A percentile compares a stretch with the other conserved stretches of the same genome.
Evolutionary conservation across 2,888 invertebrate species (phyloP).

Genomic region (Oegoconia quadripuncta): DNA sequence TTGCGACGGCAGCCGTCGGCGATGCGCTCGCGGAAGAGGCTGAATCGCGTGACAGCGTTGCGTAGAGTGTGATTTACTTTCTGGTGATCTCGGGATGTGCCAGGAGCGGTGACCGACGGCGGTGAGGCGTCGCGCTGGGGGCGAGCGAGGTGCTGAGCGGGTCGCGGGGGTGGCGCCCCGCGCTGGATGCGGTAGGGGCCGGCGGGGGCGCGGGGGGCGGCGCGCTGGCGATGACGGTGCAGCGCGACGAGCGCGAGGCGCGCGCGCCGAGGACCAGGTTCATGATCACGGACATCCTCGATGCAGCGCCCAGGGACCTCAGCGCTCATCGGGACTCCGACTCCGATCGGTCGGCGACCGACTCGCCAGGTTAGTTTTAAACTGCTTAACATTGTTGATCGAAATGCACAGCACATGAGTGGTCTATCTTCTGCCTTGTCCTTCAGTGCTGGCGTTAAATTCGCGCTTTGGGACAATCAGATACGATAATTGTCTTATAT

Average conservation of each 20-base stretch:
- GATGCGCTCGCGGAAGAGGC: slow-evolving; percentile 30
- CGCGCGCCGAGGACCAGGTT: slow-evolving; percentile 88
- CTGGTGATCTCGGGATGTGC: slow-evolving; percentile 17
- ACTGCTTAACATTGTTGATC: background rate
- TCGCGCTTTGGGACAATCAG: too few relatives aligned
- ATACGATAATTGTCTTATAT: too few relatives aligned
- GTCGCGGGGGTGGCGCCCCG: slow-evolving; percentile 52
- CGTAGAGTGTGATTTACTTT: slow-evolving; percentile 11
- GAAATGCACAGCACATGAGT: too few relatives aligned
- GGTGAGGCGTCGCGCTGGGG: slow-evolving; percentile 25
- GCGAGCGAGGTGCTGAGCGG: slow-evolving; percentile 54
- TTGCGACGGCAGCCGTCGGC: slow-evolving; percentile 20
- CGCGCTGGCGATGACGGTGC: slow-evolving; percentile 80
- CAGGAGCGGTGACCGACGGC: slow-evolving; percentile 28
- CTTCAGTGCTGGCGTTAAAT: too few relatives aligned
- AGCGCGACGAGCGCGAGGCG: slow-evolving; percentile 84
- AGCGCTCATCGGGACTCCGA: slow-evolving; percentile 78
- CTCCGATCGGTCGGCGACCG: slow-evolving; percentile 79
- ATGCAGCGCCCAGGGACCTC: slow-evolving; percentile 77
- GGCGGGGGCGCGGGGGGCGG: slow-evolving; percentile 62
- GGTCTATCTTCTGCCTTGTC: too few relatives aligned
- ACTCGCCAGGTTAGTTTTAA: slow-evolving; percentile 66
- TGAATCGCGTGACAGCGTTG: slow-evolving; percentile 6
- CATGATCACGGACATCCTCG: slow-evolving; percentile 94
- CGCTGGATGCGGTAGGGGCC: slow-evolving; percentile 55